Evolutionary conservation across 2,888 invertebrate species (phyloP).

Genomic region (Lochmaea capreae): DNA sequence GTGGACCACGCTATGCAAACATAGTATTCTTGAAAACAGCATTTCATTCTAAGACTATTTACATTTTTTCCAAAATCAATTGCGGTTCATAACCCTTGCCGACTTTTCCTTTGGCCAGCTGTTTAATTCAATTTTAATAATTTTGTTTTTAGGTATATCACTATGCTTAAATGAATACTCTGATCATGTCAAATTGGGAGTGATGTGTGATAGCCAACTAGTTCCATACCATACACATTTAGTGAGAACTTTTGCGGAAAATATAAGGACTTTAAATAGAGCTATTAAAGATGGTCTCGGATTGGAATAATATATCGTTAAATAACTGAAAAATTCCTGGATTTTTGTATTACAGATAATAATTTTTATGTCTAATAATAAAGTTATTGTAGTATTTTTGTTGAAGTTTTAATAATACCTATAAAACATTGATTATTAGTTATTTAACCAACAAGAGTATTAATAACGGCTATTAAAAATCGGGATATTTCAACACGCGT

Average conservation of each 20-base stretch:
- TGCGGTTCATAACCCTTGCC: no score
- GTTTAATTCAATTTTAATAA: not conserved
- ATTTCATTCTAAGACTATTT: no score
- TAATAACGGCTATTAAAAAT: no score
- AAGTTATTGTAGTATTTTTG: no score
- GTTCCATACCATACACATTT: conserved; percentile 73
- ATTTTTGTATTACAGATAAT: not conserved
- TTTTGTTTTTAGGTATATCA: conserved; percentile 73
- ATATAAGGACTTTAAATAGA: conserved; percentile 59
- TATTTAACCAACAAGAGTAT: no score
- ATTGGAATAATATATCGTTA: not conserved
- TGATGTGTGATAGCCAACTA: conserved; percentile 79
- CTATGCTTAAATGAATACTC: conserved; percentile 78
- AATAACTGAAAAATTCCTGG: not conserved
- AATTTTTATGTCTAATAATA: not conserved
- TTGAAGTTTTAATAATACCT: no score
- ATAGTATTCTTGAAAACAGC: no score
- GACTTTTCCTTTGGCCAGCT: no score
- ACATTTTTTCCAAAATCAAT: no score
- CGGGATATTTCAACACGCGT: no score
- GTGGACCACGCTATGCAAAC: no score
- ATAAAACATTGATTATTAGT: no score
- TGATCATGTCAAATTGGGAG: conserved; percentile 73
- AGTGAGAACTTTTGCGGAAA: conserved; percentile 63
- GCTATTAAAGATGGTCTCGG: conserved; percentile 31